Evolutionary conservation across 53 echinoderm and acorn worm genomes (phyloP), one percentile per base, ranked within the genome.

Genomic region (Paelopatides confundens): DNA sequence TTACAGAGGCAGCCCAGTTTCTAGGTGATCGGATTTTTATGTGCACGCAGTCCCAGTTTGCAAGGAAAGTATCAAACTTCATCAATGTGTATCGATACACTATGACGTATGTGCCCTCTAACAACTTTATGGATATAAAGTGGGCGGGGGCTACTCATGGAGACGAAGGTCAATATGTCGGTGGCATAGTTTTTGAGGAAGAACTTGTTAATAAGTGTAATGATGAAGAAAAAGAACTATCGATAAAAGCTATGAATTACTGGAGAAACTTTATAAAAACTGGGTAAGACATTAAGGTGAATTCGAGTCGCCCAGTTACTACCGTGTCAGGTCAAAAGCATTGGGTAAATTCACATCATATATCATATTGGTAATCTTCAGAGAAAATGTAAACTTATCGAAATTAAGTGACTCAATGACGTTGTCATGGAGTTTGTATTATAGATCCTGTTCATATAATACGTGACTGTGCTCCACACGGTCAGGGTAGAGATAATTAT

Each of bases 141-240:
- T 78, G 78, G 78, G 78, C 78, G 31, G 78, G 78, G 1, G 31
- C 78, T 27, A 52, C 51, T 17, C 78, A 78, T 32, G 78, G 78
- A 10, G 78, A 78, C 18, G 78, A 78, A 30, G 51, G 50, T 29
- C 78, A 78, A 30, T 78, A 31, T 32, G 50, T 78, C 3, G 11
- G 11, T 31, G 78, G 78, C 11, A 13, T 3, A 12, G 30, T 50
- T 48, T 78, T 78, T 48, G 28, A 78, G 31, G 15, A 28, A 15
- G 51, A 52, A 9, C 18, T 18, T 21, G 18, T 15, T 13, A 31
- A 78, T 43, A 24, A 5, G 0, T 40, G 30, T 1, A 78, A 32
- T 10, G 40, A 76, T n/a, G 78, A 78, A 24, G 77, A 77, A 8
- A 77, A 49, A 49, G 77, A 77, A 21, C 37, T 77, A 26, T 47